Percentiles rank a stretch among this genome's conserved stretches.
Conservation (phyloP, 2,888 invertebrate genomes). For the Polyommatus iphigenia region DNA sequence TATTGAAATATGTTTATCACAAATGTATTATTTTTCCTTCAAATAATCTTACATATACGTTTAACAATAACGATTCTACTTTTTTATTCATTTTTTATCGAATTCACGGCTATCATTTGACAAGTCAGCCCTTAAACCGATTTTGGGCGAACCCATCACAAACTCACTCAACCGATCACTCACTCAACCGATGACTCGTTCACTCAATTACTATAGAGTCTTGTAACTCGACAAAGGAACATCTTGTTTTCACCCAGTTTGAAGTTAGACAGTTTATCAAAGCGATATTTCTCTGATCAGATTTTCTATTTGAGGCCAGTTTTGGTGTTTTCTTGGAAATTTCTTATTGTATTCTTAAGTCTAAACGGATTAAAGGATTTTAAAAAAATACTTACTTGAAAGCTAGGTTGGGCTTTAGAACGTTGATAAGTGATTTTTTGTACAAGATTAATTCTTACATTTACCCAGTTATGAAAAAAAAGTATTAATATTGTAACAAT, state of each 20-base stretch:
- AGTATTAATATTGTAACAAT: no score
- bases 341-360: neutral
- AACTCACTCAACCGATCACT: neutral
- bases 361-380: neutral
- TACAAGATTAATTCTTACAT: no score
- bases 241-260: conserved; percentile 23
- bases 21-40: neutral
- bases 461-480: no score
- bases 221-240: conserved; percentile 7
- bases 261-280: conserved; percentile 18
- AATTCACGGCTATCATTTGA: neutral
- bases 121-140: conserved; percentile 27
- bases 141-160: conserved; percentile 4
- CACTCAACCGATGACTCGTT: conserved; percentile 1
- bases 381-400: neutral
- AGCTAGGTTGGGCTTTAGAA: no score
- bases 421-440: no score
- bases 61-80: neutral
- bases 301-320: neutral
- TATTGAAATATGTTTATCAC: neutral
- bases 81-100: neutral
- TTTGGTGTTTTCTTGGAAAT: neutral
- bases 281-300: neutral
- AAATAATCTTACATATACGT: neutral
- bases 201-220: conserved; percentile 13